Evolutionary conservation across 2,888 invertebrate genomes (phyloP), one percentile per base, ranked within the genome.

Genomic region (Diplolepis rosae): DNA sequence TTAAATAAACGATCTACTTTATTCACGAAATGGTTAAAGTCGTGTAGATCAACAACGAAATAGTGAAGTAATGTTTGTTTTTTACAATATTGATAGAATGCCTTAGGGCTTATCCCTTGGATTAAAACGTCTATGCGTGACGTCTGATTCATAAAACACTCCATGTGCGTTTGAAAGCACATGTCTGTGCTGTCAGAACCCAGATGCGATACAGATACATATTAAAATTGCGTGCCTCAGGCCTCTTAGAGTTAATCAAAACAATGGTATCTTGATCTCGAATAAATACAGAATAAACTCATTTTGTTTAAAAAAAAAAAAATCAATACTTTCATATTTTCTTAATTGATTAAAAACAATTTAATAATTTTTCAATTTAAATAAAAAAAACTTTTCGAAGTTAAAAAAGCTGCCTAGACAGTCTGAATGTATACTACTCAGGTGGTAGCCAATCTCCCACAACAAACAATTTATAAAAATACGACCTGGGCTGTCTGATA

Each of bases 111-210:
- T 39, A 7, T 39, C 7, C 39, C 39, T 61, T 61, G 39, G n/a
- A 61, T 61, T 61, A 61, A 61, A 61, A 35, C 39, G 35, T 27
- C 39, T 39, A n/a, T n/a, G 61, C 13, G 4, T 61, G 61, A 61
- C 39, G 61, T 61, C 39, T 61, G 61, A 27, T 39, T 61, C 61
- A 61, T 22, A 24, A 39, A 61, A 24, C 24, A 24, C 39, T 61
- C 61, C 61, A 61, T 39, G 61, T 61, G 61, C 24, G 39, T 61
- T 61, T 61, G 61, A 61, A 39, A 61, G 61, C 61, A 61, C 61
- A 61, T 39, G 61, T 13, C 39, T 39, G 39, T 61, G 35, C 35
- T 61, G 61, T 61, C 61, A 61, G 61, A 39, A 39, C n/a, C 61
- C 61, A 61, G 61, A 61, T 39, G 61, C 22, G 39, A 61, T 61